Evolutionary conservation across 1,140 invertebrate species (phyloP).

Genomic region (Tetramorium alpestre): DNA sequence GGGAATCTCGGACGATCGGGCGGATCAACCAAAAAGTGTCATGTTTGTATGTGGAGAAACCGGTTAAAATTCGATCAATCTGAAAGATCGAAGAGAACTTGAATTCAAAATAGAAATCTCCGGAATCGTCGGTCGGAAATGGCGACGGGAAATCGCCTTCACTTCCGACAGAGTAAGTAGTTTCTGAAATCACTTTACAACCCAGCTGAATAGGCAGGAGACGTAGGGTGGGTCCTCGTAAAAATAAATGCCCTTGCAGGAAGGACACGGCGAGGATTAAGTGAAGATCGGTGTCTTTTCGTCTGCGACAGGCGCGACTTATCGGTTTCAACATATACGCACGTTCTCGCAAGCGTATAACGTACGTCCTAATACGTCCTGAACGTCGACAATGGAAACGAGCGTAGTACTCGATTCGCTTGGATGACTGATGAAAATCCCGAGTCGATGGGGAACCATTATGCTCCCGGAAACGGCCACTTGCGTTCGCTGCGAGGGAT

Average conservation of each 20-base stretch:
- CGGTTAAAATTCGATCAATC: not conserved
- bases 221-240: not conserved
- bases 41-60: not conserved
- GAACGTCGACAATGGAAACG: not conserved
- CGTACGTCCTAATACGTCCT: not conserved
- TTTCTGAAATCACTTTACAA: constrained; percentile 8
- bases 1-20: not conserved
- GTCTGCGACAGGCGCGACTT: not conserved
- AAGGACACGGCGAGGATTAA: not conserved
- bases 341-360: not conserved
- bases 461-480: not conserved
- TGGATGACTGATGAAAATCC: not conserved
- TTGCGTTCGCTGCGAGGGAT: not conserved
- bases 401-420: not conserved
- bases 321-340: not conserved
- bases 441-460: not conserved
- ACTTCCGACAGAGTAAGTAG: constrained; percentile 13
- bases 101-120: constrained; percentile 18
- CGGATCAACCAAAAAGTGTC: not conserved
- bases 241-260: constrained; percentile 15
- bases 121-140: not conserved
- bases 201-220: not conserved
- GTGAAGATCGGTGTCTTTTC: not conserved
- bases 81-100: not conserved
- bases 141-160: not conserved